Percentiles rank a stretch among this genome's conserved stretches.
Evolutionary conservation across 37 sponge, comb jelly and placozoan genomes (phyloP).

Genomic region (Geodia barretti): DNA sequence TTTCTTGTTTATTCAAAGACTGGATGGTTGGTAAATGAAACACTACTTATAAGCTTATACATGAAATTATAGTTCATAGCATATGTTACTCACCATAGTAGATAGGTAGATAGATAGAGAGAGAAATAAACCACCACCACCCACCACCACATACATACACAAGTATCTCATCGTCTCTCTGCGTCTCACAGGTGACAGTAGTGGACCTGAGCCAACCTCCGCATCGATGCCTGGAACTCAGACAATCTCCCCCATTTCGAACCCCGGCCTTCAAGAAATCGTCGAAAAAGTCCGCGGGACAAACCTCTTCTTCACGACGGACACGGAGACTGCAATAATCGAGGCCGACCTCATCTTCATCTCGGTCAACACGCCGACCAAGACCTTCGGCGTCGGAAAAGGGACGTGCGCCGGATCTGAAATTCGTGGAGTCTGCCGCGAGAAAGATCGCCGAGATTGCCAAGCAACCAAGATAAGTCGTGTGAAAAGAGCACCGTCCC

Average conservation of each 20-base stretch:
- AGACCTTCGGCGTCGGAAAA: slow-evolving; percentile 87
- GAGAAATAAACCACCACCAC: too few relatives aligned
- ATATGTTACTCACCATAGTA: too few relatives aligned
- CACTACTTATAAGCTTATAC: too few relatives aligned
- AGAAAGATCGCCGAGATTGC: slow-evolving; percentile 85
- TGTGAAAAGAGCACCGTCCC: slow-evolving; percentile 99
- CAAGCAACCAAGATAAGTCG: slow-evolving; percentile 74
- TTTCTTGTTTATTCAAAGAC: too few relatives aligned
- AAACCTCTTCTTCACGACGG: slow-evolving; percentile 86
- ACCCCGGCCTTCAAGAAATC: slow-evolving; percentile 85
- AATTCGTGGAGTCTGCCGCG: slow-evolving; percentile 90
- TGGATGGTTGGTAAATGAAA: too few relatives aligned
- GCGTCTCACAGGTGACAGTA: slow-evolving; percentile 49
- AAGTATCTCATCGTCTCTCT: background rate
- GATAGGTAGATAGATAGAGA: too few relatives aligned
- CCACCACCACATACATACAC: too few relatives aligned
- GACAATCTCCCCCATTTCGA: slow-evolving; percentile 85
- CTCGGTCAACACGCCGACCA: slow-evolving; percentile 95
- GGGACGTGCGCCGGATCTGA: slow-evolving; percentile 89
- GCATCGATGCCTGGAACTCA: slow-evolving; percentile 91
- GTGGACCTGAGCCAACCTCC: slow-evolving; percentile 75
- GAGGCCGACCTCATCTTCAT: slow-evolving; percentile 93
- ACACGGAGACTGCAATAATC: slow-evolving; percentile 55
- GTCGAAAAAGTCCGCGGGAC: slow-evolving; percentile 71
- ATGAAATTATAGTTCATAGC: too few relatives aligned